These are phyloP conservation scores for Chaetodon trifascialis DNA, from an alignment of 2,113 vertebrate species.

Conservation along the genomic window DNA sequence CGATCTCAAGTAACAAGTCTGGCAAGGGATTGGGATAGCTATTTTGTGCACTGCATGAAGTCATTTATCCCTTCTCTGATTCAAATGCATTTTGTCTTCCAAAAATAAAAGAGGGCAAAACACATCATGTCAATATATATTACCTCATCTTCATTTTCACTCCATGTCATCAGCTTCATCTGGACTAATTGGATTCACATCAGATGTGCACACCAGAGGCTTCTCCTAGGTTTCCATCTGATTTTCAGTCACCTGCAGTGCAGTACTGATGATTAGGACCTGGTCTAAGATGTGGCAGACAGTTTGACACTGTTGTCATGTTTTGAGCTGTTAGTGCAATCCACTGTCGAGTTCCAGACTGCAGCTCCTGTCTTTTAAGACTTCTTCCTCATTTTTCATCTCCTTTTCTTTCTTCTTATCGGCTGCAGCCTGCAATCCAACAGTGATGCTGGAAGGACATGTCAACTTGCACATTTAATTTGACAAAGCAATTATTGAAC, in stretches of 20 bases:
- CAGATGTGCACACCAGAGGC: background rate
- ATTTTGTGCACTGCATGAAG: background rate
- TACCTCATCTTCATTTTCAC: background rate
- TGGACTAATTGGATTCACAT: conserved; percentile 1
- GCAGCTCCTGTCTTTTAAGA: conserved; percentile 4
- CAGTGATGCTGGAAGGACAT: background rate
- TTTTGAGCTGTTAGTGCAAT: background rate
- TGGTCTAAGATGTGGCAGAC: conserved; percentile 4
- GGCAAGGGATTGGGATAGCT: background rate
- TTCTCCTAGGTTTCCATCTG: background rate
- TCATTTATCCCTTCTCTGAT: background rate
- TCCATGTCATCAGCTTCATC: conserved; percentile 7
- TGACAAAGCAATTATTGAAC: background rate
- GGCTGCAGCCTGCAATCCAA: background rate
- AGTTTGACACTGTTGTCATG: conserved; percentile 25
- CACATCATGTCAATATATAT: background rate
- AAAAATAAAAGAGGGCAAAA: background rate
- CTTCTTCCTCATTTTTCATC: background rate
- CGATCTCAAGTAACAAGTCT: background rate
- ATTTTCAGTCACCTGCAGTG: background rate
- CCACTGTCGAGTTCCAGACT: conserved; percentile 11
- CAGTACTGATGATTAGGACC: background rate
- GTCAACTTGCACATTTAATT: conserved; percentile 3
- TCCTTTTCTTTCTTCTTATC: background rate
- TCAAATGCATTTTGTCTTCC: background rate